Evolutionary conservation across 2,113 vertebrate genomes (phyloP).

Genomic region (Castor canadensis): DNA sequence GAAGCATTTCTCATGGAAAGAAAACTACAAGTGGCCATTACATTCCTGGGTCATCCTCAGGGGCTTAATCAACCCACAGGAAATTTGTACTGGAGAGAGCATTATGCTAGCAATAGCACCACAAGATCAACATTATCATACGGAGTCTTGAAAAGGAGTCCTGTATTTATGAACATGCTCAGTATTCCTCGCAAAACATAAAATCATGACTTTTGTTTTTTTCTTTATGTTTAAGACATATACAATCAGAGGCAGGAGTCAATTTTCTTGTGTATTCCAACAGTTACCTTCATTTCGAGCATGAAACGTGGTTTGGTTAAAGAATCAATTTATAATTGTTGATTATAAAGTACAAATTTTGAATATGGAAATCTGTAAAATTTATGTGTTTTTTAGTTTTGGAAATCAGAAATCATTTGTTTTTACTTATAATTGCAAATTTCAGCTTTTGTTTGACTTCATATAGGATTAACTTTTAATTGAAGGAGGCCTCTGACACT

Average conservation of each 20-base stretch:
- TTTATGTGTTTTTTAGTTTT: not conserved
- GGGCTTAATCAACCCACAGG: not conserved
- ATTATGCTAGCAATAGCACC: not conserved
- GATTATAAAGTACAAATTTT: slow-evolving; percentile 27
- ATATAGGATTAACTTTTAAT: slow-evolving; percentile 41
- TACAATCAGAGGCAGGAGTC: slow-evolving; percentile 10
- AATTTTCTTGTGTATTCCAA: slow-evolving; percentile 40
- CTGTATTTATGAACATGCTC: not conserved
- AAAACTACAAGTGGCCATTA: not conserved
- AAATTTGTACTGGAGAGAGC: not conserved
- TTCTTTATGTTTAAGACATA: too few relatives aligned
- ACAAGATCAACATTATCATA: not conserved
- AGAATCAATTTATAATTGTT: slow-evolving; percentile 16
- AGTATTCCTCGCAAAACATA: not conserved
- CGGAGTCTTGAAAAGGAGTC: not conserved
- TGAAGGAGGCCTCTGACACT: not conserved
- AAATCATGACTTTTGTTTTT: not conserved
- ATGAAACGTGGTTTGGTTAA: not conserved
- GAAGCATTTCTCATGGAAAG: slow-evolving; percentile 8
- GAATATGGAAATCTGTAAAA: slow-evolving; percentile 35
- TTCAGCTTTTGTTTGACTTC: slow-evolving; percentile 9
- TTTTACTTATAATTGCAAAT: slow-evolving; percentile 2
- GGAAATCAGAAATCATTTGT: slow-evolving; percentile 21
- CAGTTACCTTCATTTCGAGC: slow-evolving; percentile 10
- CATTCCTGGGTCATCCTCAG: not conserved